A percentile compares a stretch with the other conserved stretches of the same genome.
phyloP scores from a whole-genome alignment of 2,113 vertebrate genomes.

The Microtus ochrogaster region DNA sequence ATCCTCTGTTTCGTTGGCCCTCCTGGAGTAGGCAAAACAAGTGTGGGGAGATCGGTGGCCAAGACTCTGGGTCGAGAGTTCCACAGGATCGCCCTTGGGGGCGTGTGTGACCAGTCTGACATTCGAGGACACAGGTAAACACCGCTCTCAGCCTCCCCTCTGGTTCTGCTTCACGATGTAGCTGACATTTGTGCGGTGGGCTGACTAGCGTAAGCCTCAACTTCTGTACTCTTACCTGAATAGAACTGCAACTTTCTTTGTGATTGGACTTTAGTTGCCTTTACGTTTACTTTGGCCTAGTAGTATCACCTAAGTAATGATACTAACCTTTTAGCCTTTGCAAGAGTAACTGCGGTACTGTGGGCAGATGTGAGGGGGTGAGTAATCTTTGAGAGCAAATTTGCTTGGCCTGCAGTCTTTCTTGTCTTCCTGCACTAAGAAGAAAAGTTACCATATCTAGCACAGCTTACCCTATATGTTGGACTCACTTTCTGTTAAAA shows the following conservation, averaged over 20 bases:
- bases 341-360: background rate
- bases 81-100: slow-evolving; percentile 96
- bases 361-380: background rate
- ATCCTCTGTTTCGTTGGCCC: slow-evolving; percentile 98
- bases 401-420: background rate
- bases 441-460: background rate
- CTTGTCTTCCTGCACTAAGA: background rate
- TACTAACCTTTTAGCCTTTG: background rate
- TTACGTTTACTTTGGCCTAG: background rate
- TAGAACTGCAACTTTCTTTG: background rate
- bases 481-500: background rate
- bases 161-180: background rate
- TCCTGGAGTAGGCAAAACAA: slow-evolving; percentile 98
- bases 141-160: background rate
- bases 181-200: background rate
- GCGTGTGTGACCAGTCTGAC: slow-evolving; percentile 98
- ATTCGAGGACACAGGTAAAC: slow-evolving; percentile 97
- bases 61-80: slow-evolving; percentile 97
- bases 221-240: background rate
- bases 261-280: background rate
- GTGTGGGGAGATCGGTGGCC: slow-evolving; percentile 96
- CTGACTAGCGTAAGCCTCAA: background rate
- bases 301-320: background rate
- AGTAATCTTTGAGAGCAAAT: background rate
- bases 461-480: background rate